Evolutionary conservation across 2,888 invertebrate species (phyloP).

Genomic region (Macrosoma leucophasiata): DNA sequence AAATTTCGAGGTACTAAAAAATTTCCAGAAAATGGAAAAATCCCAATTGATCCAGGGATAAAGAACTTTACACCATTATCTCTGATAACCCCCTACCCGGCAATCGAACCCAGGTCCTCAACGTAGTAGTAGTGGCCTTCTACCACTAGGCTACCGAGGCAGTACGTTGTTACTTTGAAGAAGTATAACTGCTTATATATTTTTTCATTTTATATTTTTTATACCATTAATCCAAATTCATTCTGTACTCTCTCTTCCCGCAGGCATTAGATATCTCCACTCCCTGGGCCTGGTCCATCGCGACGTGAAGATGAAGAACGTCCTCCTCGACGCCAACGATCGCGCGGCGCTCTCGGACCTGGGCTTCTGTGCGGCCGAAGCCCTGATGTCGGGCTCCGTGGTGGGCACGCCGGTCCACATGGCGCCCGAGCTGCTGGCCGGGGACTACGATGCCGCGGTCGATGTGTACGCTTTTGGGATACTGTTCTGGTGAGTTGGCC

Average conservation of each 20-base stretch:
- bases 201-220: no score
- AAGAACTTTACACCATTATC: no score
- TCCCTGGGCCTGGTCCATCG: conserved; percentile 91
- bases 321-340: conserved; percentile 82
- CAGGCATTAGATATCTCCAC: conserved; percentile 89
- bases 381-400: conserved; percentile 92
- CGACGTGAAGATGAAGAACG: conserved; percentile 93
- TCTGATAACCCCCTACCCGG: no score
- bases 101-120: no score
- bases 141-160: no score
- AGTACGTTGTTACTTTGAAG: no score
- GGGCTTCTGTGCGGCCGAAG: conserved; percentile 92
- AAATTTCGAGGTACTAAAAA: no score
- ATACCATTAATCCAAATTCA: no score
- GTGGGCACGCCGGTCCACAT: conserved; percentile 92
- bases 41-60: no score
- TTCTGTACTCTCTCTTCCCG: neutral
- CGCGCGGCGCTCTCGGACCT: conserved; percentile 90
- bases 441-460: conserved; percentile 87
- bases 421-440: conserved; percentile 91
- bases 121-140: no score
- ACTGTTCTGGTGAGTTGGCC: conserved; percentile 81
- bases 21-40: no score
- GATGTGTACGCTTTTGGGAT: conserved; percentile 95
- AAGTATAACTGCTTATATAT: no score